A percentile compares a stretch with the other conserved stretches of the same genome.
Conservation (phyloP, 2,113 vertebrate species). For the Nyctereutes procyonoides region DNA sequence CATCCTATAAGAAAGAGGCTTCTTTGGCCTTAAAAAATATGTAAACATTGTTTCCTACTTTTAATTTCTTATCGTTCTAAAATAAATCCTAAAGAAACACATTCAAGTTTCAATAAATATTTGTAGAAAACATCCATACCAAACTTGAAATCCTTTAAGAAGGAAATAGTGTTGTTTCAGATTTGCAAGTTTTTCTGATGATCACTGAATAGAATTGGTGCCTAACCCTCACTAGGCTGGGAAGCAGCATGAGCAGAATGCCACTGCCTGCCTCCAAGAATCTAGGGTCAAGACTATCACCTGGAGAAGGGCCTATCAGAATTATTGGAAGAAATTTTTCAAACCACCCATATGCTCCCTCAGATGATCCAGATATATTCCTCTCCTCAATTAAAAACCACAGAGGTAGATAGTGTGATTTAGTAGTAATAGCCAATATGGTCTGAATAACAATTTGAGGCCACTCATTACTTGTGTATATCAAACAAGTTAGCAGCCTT, state of each 20-base stretch:
- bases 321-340: neutral
- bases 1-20: conserved; percentile 42
- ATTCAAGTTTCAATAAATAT: neutral
- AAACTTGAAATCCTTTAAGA: neutral
- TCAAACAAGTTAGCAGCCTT: neutral
- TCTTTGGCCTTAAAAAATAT: conserved; percentile 1
- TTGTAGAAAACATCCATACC: neutral
- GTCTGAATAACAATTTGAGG: neutral
- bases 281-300: neutral
- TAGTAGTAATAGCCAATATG: neutral
- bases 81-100: conserved; percentile 21
- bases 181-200: neutral
- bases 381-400: neutral
- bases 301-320: neutral
- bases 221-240: neutral
- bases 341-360: neutral
- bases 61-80: conserved; percentile 45
- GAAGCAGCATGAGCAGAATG: neutral
- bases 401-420: neutral
- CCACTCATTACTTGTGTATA: neutral
- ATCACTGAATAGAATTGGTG: neutral
- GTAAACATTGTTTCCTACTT: neutral
- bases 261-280: neutral
- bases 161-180: neutral
- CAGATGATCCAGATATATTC: neutral